Base-by-base conservation (phyloP, 2,113 vertebrate species). In the Regulus satrapa region DNA sequence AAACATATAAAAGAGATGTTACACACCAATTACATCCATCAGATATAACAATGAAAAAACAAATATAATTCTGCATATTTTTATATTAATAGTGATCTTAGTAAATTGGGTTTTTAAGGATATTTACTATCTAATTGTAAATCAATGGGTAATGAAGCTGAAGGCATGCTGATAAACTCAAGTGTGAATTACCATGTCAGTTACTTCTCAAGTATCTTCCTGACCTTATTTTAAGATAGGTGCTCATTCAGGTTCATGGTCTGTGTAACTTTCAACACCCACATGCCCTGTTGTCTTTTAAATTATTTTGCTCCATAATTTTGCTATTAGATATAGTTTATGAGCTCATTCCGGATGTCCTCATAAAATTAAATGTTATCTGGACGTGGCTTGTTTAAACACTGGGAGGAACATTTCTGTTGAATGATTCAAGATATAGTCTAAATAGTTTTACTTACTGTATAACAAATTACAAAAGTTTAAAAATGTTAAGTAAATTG, bases 1-100 rank as follows among this genome's bases (percentile, higher is more conserved):
- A 78, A 52, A n/a, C 16, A 3, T 16, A 12, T 11, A 21, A 56
- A 71, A 31, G 3, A 43, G 1, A 1, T 21, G 3, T 8, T 51
- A 1, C 1, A 1, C 1, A 1, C 14, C 18, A 73, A 3, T 83
- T 75, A 9, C 2, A 40, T 51, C 7, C 6, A 4, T 58, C 29
- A 56, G 17, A 21, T 40, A 8, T 24, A 18, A 5, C 29, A 85
- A 12, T 7, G 18, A 74, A 15, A 31, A 82, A 68, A 61, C 28
- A 46, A 61, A 75, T 32, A 72, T 52, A 36, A 51, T 52, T 83
- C 23, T 68, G 6, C 34, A 28, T 49, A 7, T 23, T 89, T 89
- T 59, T n/a, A 13, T 75, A 20, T 56, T 79, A 4, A 18, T 71
- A 9, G 8, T 75, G 31, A 56, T 8, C 2, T 54, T 68, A 9